Evolutionary conservation across 2,113 vertebrate genomes (phyloP), one percentile per base, ranked within the genome.

Genomic region (Picathartes gymnocephalus): DNA sequence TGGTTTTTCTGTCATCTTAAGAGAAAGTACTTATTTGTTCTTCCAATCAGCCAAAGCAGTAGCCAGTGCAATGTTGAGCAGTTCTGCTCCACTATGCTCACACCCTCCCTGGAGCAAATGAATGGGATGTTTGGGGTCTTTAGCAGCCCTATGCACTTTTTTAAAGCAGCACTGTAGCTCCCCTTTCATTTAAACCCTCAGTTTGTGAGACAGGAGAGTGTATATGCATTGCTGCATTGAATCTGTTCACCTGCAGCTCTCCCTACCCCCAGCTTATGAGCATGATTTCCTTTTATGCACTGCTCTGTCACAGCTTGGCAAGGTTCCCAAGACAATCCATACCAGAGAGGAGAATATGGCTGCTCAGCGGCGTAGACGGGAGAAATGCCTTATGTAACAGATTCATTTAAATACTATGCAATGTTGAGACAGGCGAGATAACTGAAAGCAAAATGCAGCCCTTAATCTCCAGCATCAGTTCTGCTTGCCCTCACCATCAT

Each of bases 271-370:
- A 88, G 35, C 11, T 73, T 60, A 79, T n/a, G 84, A 96, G 79
- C 90, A 30, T 73, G 78, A 90, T 94, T 95, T 94, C 84, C 90
- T 94, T 96, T 92, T 81, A 95, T 93, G 91, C 89, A 42, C 50
- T 90, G 81, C 90, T 92, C 81, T 95, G 93, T 95, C 92, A 97
- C 94, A 95, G 85, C 92, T 95, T 96, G 93, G 95, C 94, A 95
- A 91, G 62, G 25, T 96, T 96, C 95, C 93, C 93, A 90, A 92
- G 95, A 90, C 87, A 68, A 40, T 94, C 94, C 93, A 86, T 93
- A 94, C 71, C 79, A 94, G 93, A 73, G 82, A 90, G 87, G 71
- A 92, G 90, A 95, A 92, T 66, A 94, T 96, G 95, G 90, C 93
- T 90, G 93, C 90, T 82, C 66, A 93, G 81, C 30, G 0, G 45